Evolutionary conservation across 30 jellyfish, hydroid and myxozoan species (phyloP), one percentile per base, ranked within the genome.

Genomic region (Phacellophora camtschatica): DNA sequence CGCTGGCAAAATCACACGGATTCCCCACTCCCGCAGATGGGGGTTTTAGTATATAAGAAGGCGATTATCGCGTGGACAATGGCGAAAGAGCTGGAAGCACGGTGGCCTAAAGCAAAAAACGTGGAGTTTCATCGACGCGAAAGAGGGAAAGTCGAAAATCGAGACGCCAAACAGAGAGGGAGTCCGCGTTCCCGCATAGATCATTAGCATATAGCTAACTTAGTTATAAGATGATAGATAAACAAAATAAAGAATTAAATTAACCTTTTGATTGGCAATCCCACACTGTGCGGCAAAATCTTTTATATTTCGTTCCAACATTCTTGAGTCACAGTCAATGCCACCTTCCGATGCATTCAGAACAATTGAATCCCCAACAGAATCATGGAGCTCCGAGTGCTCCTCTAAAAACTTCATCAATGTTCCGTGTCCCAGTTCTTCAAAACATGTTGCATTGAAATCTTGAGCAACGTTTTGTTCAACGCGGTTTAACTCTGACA

Each of bases 351-450:
- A 36, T 19, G 49, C 65, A 4, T 29, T 23, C 46, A 71, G 71
- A 31, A 71, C 25, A 22, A 71, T 48, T 11, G 41, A 4, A 9
- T 25, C 32, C 13, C 84, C 84, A 11, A 71, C 49, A 5, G 24
- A 27, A 71, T 59, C 11, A 15, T 34, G 87, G 19, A 89, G 22
- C 7, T 53, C 71, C 10, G 55, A 32, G 24, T 81, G 59, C 20
- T 42, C 19, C 29, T 27, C 27, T 16, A 89, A 9, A 42, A 82
- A 89, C 50, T 53, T 62, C 23, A 89, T 74, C 55, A 81, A 82
- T 18, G 95, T n/a, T 0, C 94, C 97, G 42, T 50, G 85, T 6
- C 97, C 94, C 12, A 89, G 46, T 43, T 61, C 65, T 5, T 74
- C 91, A 49, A 89, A 89, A 15, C 86, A 46, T 0, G 41, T 15